Evolutionary conservation across 1,140 invertebrate genomes (phyloP), one percentile per base, ranked within the genome.

Genomic region (Ceratitis capitata): DNA sequence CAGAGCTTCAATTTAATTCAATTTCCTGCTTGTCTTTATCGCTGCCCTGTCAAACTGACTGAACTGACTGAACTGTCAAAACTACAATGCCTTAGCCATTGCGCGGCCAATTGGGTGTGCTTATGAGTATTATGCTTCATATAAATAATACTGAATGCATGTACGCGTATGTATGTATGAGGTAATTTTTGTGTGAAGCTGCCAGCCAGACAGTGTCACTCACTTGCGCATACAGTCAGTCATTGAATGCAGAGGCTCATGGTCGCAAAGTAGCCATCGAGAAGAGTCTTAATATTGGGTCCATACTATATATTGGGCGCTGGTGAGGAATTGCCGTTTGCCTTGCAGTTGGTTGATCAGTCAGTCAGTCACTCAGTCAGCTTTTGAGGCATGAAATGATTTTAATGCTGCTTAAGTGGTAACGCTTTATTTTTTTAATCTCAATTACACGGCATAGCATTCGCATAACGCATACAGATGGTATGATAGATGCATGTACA

Each of bases 351-450:
- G n/a, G n/a, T n/a, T n/a, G n/a, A n/a, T n/a, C n/a, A n/a, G n/a
- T n/a, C n/a, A n/a, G n/a, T 19, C 39, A 45, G 42, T n/a, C 45
- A 35, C 10, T 23, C 69, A 78, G 39, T 23, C 69, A 78, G 69
- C 69, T 78, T 78, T 78, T 45, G 69, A 78, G 39, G 69, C 69
- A 78, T 78, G 69, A 78, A 78, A 78, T 78, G 69, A 78, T 78
- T 78, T 78, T 78, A 45, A 78, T 45, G n/a, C 69, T 10, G 35
- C 69, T 78, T 78, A 78, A 78, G 69, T 39, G 69, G 69, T 45
- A 78, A 78, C 69, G 69, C 69, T 78, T 78, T 78, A 78, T n/a
- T 78, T 78, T 78, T 78, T 78, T 78, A 78, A 78, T 47, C 69
- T 78, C 69, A 78, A 78, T 78, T 78, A 78, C 69, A 78, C 69